Evolutionary conservation across 1,140 invertebrate species (phyloP).

Genomic region (Pantala flavescens): DNA sequence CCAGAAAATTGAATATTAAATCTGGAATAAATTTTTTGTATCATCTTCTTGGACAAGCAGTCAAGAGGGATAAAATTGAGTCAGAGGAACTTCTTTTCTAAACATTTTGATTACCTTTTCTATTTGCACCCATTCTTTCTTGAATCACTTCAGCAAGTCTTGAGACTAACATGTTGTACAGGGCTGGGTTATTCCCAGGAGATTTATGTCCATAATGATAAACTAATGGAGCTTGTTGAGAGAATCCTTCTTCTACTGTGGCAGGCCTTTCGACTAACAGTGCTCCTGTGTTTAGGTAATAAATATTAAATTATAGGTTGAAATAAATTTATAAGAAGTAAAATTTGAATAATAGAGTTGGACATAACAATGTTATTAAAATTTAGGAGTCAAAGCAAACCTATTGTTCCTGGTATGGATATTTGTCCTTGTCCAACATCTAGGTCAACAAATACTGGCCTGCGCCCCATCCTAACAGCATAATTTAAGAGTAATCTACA

Average conservation of each 20-base stretch:
- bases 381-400: conserved; percentile 32
- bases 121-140: conserved; percentile 73
- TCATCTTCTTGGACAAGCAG: too few species aligned
- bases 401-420: conserved; percentile 84
- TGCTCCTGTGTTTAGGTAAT: conserved; percentile 44
- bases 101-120: conserved; percentile 49
- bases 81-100: too few species aligned
- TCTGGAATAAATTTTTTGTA: too few species aligned
- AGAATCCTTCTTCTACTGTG: conserved; percentile 85
- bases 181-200: conserved; percentile 62
- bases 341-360: neutral
- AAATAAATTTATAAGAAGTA: neutral
- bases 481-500: conserved; percentile 87
- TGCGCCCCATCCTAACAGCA: conserved; percentile 71
- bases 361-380: neutral
- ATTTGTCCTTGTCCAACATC: conserved; percentile 94
- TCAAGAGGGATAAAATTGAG: too few species aligned
- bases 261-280: conserved; percentile 82
- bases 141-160: conserved; percentile 77
- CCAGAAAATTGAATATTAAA: too few species aligned
- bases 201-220: conserved; percentile 88
- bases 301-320: neutral
- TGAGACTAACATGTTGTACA: conserved; percentile 79
- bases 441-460: conserved; percentile 87
- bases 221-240: conserved; percentile 79